Base-by-base conservation (phyloP, 1,140 invertebrate species). In the Holcopasites calliopsidis region DNA sequence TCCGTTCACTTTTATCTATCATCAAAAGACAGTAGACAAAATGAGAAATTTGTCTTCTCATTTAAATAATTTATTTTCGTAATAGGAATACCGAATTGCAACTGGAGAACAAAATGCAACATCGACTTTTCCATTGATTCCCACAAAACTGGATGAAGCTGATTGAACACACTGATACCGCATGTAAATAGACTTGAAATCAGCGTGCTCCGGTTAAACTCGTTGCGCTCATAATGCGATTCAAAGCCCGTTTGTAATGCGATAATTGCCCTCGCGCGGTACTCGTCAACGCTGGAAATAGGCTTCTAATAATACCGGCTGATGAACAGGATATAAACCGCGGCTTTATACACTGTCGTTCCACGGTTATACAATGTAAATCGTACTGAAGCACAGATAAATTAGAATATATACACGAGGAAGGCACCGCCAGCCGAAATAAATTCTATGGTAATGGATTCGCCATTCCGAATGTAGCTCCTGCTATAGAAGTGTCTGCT, bases 401-500 rank as follows among this genome's bases (percentile, higher is more conserved):
- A 68, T 57, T 69, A 18, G n/a, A 23, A 11, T 31, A 1, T 23
- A 33, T 31, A 23, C 35, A 33, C 13, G 16, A 47, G 8, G 21
- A 21, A 8, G 26, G 11, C n/a, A 26, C 35, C 28, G 16, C 7
- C 31, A 23, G 44, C 26, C 60, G 16, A 33, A 66, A 31, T 62
- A 65, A 80, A 77, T 80, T 47, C 23, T n/a, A 23, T 11, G 75
- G 28, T 28, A 28, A 66, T 58, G 69, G 61, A 35, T 69, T 80
- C 38, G 62, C 80, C 47, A 55, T 69, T 69, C 44, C 55, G 64
- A 69, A 69, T 62, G 57, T 64, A 74, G 57, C 58, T 57, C 66
- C 23, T 16, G 57, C 60, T 52, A 40, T 57, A 50, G n/a, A 33
- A 58, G 47, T 65, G 62, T 76, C 60, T 71, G 60, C 40, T 54